These are phyloP conservation scores for Lordiphosa mommai DNA, from an alignment of 1,140 invertebrate genomes.

Conservation along the genomic window DNA sequence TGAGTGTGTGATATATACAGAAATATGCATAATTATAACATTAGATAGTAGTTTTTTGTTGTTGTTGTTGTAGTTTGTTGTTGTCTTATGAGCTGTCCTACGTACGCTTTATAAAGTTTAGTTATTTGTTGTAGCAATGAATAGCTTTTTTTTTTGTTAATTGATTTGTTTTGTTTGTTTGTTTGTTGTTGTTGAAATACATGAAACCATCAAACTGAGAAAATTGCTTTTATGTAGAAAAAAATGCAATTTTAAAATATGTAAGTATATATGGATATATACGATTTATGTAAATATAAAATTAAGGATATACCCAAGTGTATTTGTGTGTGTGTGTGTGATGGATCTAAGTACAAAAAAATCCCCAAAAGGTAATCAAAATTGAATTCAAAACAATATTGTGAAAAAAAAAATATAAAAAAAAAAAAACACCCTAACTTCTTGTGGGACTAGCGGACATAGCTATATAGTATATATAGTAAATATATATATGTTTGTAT, in stretches of 20 bases:
- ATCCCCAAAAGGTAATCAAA: slow-evolving; percentile 24
- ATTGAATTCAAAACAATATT: slow-evolving; percentile 11
- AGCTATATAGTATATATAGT: slow-evolving; percentile 28
- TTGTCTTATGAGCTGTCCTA: slow-evolving; percentile 53
- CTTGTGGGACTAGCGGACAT: slow-evolving; percentile 46
- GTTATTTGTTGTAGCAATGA: slow-evolving; percentile 52
- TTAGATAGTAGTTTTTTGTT: slow-evolving; percentile 33
- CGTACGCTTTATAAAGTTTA: slow-evolving; percentile 57
- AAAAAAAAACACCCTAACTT: slow-evolving; percentile 26
- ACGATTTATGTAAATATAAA: slow-evolving; percentile 40
- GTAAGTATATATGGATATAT: slow-evolving; percentile 38
- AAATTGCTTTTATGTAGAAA: slow-evolving; percentile 67
- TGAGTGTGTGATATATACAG: slow-evolving; percentile 28
- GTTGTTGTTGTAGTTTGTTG: slow-evolving; percentile 16
- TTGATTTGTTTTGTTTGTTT: slow-evolving; percentile 19
- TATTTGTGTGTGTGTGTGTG: slow-evolving; percentile 9
- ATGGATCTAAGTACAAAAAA: slow-evolving; percentile 63
- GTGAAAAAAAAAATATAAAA: slow-evolving; percentile 19
- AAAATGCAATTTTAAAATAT: slow-evolving; percentile 71
- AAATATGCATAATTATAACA: slow-evolving; percentile 38
- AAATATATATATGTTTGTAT: slow-evolving; percentile 23
- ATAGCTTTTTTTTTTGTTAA: slow-evolving; percentile 26
- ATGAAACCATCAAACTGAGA: slow-evolving; percentile 77
- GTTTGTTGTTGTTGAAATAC: slow-evolving; percentile 52
- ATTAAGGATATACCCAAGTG: slow-evolving; percentile 30